phyloP scores from a whole-genome alignment of 1,140 invertebrate species.

The Diorhabda carinulata region DNA sequence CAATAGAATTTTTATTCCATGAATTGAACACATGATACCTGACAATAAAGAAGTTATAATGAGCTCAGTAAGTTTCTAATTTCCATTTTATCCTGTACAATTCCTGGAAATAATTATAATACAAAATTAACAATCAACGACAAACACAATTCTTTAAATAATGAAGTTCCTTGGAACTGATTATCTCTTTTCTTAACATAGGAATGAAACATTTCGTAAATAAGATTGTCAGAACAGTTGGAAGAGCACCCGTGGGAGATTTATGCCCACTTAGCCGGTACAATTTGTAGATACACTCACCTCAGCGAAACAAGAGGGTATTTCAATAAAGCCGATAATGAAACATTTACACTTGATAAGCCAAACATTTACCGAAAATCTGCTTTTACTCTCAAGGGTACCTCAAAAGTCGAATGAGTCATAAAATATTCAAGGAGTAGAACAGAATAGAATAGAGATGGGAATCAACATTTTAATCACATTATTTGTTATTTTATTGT shows the following conservation, averaged over 20 bases:
- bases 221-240: background rate
- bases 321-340: conserved; percentile 14
- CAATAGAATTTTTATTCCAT: too few relatives aligned
- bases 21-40: too few relatives aligned
- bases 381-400: conserved; percentile 9
- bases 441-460: background rate
- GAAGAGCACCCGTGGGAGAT: background rate
- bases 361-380: conserved; percentile 15
- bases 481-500: too few relatives aligned
- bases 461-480: background rate
- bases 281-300: background rate
- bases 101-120: too few relatives aligned
- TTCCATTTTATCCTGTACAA: too few relatives aligned
- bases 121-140: too few relatives aligned
- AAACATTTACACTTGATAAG: conserved; percentile 17
- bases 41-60: too few relatives aligned
- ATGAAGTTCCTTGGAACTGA: too few relatives aligned
- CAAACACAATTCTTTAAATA: too few relatives aligned
- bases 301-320: conserved; percentile 1
- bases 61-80: too few relatives aligned
- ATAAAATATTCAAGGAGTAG: conserved; percentile 12
- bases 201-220: too few relatives aligned
- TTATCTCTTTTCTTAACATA: too few relatives aligned
- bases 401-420: conserved; percentile 11
- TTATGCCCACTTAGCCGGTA: background rate